phyloP scores from a whole-genome alignment of 2,113 vertebrate genomes.

The Beaufortia kweichowensis region DNA sequence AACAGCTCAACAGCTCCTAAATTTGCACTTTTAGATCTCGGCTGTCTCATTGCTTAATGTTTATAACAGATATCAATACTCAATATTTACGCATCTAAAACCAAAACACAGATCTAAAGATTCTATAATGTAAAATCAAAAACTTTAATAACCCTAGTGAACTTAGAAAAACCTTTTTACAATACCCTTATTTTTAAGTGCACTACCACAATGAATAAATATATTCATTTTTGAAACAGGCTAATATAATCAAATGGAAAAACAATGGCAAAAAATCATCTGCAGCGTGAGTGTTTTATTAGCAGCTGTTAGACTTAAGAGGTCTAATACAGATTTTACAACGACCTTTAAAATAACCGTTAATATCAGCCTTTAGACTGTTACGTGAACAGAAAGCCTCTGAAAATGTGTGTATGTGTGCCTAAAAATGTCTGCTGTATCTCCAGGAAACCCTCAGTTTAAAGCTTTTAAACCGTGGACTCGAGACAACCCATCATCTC shows the following conservation, averaged over 20 bases:
- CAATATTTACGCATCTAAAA: background rate
- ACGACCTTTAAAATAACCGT: slow-evolving; percentile 28
- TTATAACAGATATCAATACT: too few relatives aligned
- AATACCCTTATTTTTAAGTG: too few relatives aligned
- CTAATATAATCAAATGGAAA: background rate
- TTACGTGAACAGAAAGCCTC: background rate
- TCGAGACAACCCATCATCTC: slow-evolving; percentile 29
- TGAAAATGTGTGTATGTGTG: background rate
- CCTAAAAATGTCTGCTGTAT: slow-evolving; percentile 6
- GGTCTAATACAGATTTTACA: background rate
- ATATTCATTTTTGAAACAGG: background rate
- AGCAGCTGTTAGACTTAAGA: background rate
- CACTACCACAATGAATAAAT: background rate
- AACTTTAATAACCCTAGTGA: too few relatives aligned
- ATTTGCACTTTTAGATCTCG: slow-evolving; percentile 16
- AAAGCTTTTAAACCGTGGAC: slow-evolving; percentile 23
- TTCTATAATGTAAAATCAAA: too few relatives aligned
- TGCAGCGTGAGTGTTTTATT: background rate
- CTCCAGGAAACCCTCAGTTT: slow-evolving; percentile 12
- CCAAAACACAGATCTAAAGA: background rate
- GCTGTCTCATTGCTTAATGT: background rate
- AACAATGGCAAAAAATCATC: background rate
- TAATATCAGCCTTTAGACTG: slow-evolving; percentile 20
- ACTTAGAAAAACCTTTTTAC: too few relatives aligned
- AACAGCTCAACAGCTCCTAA: background rate